These are phyloP conservation scores for Leptinotarsa juncta DNA, from an alignment of 2,888 invertebrate species.

Conservation along the genomic window DNA sequence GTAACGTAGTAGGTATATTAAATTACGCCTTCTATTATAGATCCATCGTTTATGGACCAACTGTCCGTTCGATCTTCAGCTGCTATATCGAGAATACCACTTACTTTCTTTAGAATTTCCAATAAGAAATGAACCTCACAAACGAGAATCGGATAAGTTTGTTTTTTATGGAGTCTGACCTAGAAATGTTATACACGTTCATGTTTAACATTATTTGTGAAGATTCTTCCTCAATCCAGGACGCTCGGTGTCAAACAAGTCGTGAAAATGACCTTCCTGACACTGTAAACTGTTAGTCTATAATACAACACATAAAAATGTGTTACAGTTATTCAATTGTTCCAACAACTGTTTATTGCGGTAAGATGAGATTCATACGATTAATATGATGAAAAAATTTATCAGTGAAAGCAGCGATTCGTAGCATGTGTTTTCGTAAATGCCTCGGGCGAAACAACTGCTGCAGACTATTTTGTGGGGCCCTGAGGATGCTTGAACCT, in stretches of 20 bases:
- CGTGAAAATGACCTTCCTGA: not conserved
- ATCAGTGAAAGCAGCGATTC: no score
- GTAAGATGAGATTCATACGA: no score
- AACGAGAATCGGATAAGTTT: not conserved
- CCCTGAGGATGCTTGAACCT: no score
- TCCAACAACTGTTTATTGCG: not conserved
- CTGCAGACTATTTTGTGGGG: no score
- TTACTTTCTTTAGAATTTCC: constrained; percentile 16
- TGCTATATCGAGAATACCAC: constrained; percentile 6
- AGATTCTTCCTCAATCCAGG: not conserved
- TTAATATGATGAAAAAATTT: no score
- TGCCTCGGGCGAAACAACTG: no score
- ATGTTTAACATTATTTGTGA: constrained; percentile 10
- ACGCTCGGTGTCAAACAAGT: not conserved
- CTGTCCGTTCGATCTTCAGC: constrained; percentile 8
- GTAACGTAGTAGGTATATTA: not conserved
- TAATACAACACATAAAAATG: not conserved
- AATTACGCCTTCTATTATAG: constrained; percentile 6
- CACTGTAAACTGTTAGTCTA: not conserved
- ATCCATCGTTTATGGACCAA: not conserved
- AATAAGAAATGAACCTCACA: not conserved
- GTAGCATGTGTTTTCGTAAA: no score
- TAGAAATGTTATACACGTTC: constrained; percentile 5
- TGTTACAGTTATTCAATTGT: constrained; percentile 2
- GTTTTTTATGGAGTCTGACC: constrained; percentile 12